phyloP scores from a whole-genome alignment of 2,888 invertebrate genomes.

The Chydorus sphaericus region DNA sequence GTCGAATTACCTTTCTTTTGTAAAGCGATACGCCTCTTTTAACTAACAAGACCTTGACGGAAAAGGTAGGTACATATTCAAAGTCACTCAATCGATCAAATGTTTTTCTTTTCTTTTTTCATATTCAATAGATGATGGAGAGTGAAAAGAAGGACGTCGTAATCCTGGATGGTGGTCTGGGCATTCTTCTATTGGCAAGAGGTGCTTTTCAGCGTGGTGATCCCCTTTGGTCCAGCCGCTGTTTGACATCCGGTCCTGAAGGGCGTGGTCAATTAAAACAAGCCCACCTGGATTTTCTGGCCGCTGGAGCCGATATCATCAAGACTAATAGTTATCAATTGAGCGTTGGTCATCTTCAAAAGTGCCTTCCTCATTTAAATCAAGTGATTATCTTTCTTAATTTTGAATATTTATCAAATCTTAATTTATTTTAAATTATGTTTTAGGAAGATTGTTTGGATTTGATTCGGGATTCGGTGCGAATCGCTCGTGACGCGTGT shows the following conservation, averaged over 20 bases:
- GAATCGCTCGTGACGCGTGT: conserved; percentile 56
- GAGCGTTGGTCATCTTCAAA: conserved; percentile 55
- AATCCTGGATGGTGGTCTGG: conserved; percentile 60
- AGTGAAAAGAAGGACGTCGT: no score
- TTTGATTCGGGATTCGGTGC: conserved; percentile 57
- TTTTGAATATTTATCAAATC: no score
- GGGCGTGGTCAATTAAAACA: conserved; percentile 31
- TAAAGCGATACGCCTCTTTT: no score
- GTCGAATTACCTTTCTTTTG: no score
- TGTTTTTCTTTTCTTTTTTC: no score
- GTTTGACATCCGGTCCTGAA: conserved; percentile 63
- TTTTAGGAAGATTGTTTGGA: conserved; percentile 48
- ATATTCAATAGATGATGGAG: no score
- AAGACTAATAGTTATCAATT: conserved; percentile 85
- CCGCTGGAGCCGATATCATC: conserved; percentile 65
- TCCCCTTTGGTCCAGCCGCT: conserved; percentile 76
- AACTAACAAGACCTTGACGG: no score
- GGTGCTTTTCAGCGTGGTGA: conserved; percentile 66
- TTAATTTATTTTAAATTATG: conserved; percentile 37
- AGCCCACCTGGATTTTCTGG: conserved; percentile 3
- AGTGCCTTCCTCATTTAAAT: conserved; percentile 38
- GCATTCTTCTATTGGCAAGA: conserved; percentile 61
- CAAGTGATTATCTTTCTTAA: no score
- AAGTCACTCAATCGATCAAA: no score
- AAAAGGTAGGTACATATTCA: no score